Conservation (phyloP, 2,113 vertebrate species). For the Glaucidium brasilianum region DNA sequence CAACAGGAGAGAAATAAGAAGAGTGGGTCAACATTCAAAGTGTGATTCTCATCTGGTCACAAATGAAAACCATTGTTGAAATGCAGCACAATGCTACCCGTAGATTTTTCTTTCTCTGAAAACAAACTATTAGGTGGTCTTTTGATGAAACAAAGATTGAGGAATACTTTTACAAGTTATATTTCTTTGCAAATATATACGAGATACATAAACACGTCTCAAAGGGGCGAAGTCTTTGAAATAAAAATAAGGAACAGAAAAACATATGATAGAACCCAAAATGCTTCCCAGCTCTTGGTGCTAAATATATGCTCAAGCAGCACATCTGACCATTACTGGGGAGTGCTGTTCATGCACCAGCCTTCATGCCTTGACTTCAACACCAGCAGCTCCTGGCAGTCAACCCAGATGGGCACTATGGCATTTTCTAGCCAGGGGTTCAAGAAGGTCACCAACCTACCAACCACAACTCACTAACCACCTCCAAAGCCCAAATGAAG, state of each 20-base stretch:
- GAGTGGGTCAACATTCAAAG: background rate
- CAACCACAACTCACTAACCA: background rate
- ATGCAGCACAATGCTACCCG: background rate
- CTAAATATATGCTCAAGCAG: background rate
- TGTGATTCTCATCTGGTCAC: background rate
- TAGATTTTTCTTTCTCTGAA: background rate
- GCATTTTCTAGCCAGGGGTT: background rate
- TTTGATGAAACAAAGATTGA: background rate
- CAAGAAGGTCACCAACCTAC: background rate
- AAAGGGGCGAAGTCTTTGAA: background rate
- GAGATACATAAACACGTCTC: background rate
- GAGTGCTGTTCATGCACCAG: background rate
- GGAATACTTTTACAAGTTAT: background rate
- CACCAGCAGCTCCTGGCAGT: background rate
- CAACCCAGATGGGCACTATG: background rate
- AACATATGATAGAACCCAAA: background rate
- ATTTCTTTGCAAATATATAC: background rate
- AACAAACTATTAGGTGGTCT: background rate
- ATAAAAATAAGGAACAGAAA: background rate
- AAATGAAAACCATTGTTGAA: background rate
- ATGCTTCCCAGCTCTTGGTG: background rate
- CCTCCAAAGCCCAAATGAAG: background rate
- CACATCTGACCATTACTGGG: fast-evolving
- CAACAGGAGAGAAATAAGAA: background rate
- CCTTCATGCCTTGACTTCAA: background rate